Base-by-base conservation (phyloP, 2,888 invertebrate species). In the Coleophora deauratella region DNA sequence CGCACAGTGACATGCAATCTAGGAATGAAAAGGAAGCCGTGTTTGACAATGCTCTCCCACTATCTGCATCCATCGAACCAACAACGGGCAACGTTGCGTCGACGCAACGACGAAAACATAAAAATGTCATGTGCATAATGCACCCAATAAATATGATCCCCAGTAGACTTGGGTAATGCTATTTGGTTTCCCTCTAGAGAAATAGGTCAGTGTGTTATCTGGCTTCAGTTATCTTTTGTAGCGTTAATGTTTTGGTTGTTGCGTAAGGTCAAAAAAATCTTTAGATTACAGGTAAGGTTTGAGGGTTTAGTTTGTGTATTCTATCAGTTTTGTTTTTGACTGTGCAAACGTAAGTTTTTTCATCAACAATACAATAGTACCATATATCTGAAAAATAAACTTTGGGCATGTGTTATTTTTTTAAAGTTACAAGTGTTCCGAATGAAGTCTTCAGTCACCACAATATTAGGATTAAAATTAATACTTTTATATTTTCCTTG, bases 91-190 rank as follows among this genome's bases (percentile, higher is more conserved):
- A 21, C 21, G 21, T 21, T 21, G 31, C 7, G 10, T 72, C 69
- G 67, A 72, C 76, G 63, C 59, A 72, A 77, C 52, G 81, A 72
- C 72, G 62, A 80, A 77, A 63, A 73, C 80, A 85, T 85, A 85
- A 85, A 85, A 82, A 67, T 71, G 85, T 85, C 85, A 80, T 66
- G 72, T 73, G 80, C 84, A 80, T 80, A 74, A 78, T 79, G 80
- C 82, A 84, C 71, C 72, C 79, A 58, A 82, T 82, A 82, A 79
- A 84, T 84, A 84, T 79, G 67, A 77, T 71, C 72, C 85, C 84
- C 85, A 62, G 55, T 59, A 62, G 78, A 76, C 66, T 58, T 59
- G 48, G 51, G 77, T 78, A 80, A 80, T 74, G 70, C 68, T 66
- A 65, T 63, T 69, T 65, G 72, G 72, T 68, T 66, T 67, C 76